phyloP scores from a whole-genome alignment of 2,113 vertebrate genomes.

The Dromas ardeola region DNA sequence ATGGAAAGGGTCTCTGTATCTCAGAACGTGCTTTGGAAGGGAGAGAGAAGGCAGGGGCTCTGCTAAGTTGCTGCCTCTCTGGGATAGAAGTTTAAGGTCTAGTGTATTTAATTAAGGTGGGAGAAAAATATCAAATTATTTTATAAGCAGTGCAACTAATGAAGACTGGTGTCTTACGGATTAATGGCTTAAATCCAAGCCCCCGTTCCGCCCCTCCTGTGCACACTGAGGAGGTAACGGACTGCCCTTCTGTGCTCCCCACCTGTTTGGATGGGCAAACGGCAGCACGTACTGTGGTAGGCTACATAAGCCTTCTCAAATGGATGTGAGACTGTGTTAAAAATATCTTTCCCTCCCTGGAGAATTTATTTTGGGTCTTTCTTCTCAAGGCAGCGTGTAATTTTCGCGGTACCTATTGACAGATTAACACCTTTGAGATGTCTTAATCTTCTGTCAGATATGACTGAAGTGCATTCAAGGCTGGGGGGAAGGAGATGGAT shows the following conservation, averaged over 20 bases:
- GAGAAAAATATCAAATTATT: not conserved
- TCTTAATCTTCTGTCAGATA: not conserved
- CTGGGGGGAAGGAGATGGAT: not conserved
- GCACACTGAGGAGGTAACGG: not conserved
- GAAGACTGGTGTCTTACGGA: not conserved
- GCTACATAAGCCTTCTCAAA: not conserved
- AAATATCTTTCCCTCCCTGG: not conserved
- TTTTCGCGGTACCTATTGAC: not conserved
- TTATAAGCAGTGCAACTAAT: not conserved
- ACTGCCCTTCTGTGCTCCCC: not conserved
- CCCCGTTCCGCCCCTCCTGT: not conserved
- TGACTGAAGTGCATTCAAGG: not conserved
- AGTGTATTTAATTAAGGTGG: not conserved
- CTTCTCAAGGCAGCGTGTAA: not conserved
- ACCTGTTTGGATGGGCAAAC: not conserved
- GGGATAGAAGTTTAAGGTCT: not conserved
- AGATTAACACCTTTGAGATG: not conserved
- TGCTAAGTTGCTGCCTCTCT: not conserved
- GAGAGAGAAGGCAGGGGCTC: not conserved
- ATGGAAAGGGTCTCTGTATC: not conserved
- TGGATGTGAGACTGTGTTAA: not conserved
- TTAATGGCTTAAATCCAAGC: not conserved
- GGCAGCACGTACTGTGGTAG: not conserved
- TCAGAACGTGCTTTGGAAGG: not conserved
- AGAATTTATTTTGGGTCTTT: not conserved